A percentile compares a stretch with the other conserved stretches of the same genome.
Conservation (phyloP, 2,797 vertebrate species). For the Cacajao melanocephalus region DNA sequence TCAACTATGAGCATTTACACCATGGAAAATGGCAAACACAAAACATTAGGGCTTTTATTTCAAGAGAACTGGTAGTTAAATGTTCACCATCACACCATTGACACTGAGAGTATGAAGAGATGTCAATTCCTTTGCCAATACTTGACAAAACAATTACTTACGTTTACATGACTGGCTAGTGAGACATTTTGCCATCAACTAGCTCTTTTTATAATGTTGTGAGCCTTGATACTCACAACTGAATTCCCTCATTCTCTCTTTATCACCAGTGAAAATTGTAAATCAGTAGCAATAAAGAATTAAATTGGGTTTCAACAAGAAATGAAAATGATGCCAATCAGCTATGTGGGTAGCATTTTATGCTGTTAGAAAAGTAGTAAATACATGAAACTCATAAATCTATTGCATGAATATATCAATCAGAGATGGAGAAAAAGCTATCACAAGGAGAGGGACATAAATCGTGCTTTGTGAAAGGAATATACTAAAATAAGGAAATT, state of each 20-base stretch:
- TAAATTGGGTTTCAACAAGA: conserved; percentile 67
- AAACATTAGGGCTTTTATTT: neutral
- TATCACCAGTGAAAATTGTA: conserved; percentile 59
- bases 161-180: neutral
- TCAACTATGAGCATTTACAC: neutral
- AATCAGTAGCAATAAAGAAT: conserved; percentile 62
- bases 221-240: conserved; percentile 27
- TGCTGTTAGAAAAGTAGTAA: conserved; percentile 58
- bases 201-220: conserved; percentile 57
- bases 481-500: conserved; percentile 33
- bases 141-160: conserved; percentile 45
- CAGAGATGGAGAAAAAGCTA: conserved; percentile 44
- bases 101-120: neutral
- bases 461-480: conserved; percentile 24
- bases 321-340: conserved; percentile 67
- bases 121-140: neutral
- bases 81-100: neutral
- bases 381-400: conserved; percentile 66
- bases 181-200: conserved; percentile 46
- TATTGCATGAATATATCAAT: conserved; percentile 45
- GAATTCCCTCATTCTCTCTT: conserved; percentile 57
- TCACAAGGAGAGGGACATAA: conserved; percentile 12
- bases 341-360: conserved; percentile 47
- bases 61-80: conserved; percentile 27
- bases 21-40: conserved; percentile 10